A percentile compares a stretch with the other conserved stretches of the same genome.
phyloP scores from a whole-genome alignment of 2,113 vertebrate genomes.

The Crotalus helleri region DNA sequence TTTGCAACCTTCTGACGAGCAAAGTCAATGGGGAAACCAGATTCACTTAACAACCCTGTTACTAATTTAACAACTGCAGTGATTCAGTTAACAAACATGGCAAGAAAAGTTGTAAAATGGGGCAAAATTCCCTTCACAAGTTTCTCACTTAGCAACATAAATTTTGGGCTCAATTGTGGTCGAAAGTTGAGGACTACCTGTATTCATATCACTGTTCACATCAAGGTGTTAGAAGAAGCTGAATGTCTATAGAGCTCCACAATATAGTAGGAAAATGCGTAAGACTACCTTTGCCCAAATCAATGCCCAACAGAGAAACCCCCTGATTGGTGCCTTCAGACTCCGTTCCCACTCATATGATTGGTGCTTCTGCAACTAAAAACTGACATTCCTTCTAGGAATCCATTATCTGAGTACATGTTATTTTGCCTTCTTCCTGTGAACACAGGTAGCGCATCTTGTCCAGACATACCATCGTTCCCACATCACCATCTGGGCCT shows the following conservation, averaged over 20 bases:
- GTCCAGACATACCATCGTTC: conserved; percentile 71
- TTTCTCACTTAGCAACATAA: no score
- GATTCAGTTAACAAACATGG: no score
- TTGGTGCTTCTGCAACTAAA: background rate
- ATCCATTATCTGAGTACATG: background rate
- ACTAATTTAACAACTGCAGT: no score
- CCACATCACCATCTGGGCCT: conserved; percentile 80
- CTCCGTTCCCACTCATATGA: background rate
- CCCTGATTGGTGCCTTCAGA: background rate
- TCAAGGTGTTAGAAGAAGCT: background rate
- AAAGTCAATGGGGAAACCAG: no score
- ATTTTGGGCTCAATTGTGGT: no score
- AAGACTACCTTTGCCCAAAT: background rate
- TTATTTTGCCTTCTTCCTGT: background rate
- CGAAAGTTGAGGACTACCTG: no score
- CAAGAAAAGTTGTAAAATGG: no score
- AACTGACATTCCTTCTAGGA: background rate
- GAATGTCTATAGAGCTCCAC: background rate
- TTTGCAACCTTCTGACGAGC: no score
- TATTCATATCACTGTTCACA: background rate
- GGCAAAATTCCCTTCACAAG: no score
- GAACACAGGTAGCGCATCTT: conserved; percentile 72
- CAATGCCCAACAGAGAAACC: background rate
- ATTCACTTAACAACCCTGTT: no score
- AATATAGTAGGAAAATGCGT: no score